phyloP scores from a whole-genome alignment of 1,140 invertebrate genomes.

The Drosophila sucinea region DNA sequence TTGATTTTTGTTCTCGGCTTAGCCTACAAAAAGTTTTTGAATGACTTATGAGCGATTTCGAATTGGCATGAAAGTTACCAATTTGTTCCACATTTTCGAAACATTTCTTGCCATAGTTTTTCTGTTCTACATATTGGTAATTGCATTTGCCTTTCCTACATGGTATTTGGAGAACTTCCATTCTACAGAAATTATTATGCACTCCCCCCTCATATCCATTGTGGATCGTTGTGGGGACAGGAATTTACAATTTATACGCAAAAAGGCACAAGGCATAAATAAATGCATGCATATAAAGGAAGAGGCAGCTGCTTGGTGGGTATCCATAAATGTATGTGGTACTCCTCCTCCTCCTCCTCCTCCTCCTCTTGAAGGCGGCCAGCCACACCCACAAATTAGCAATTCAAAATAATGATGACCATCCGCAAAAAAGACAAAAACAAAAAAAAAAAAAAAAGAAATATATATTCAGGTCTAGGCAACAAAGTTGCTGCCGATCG shows the following conservation, averaged over 20 bases:
- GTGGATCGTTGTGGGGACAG: conserved; percentile 33
- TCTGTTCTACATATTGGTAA: too few relatives aligned
- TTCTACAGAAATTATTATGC: conserved; percentile 1
- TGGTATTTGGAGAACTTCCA: too few relatives aligned
- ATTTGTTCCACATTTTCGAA: too few relatives aligned
- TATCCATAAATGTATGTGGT: conserved; percentile 11
- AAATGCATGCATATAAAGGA: conserved; percentile 40
- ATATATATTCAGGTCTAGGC: conserved; percentile 25
- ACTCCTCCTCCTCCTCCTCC: conserved; percentile 21
- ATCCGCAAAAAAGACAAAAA: not conserved
- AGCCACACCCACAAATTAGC: conserved; percentile 53
- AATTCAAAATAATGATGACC: conserved; percentile 47
- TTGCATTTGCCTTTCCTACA: too few relatives aligned
- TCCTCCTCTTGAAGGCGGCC: conserved; percentile 15
- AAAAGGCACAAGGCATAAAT: conserved; percentile 47
- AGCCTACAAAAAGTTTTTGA: too few relatives aligned
- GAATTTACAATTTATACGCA: conserved; percentile 58
- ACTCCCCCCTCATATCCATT: not conserved
- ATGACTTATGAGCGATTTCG: too few relatives aligned
- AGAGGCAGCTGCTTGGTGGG: not conserved
- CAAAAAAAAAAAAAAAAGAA: not conserved
- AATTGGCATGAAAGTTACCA: too few relatives aligned
- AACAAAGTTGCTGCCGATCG: conserved; percentile 17
- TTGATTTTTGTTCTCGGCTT: too few relatives aligned
- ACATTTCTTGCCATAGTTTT: too few relatives aligned